Conservation (phyloP, 37 sponge, comb jelly and placozoan species). For the Haliclona indistincta region DNA sequence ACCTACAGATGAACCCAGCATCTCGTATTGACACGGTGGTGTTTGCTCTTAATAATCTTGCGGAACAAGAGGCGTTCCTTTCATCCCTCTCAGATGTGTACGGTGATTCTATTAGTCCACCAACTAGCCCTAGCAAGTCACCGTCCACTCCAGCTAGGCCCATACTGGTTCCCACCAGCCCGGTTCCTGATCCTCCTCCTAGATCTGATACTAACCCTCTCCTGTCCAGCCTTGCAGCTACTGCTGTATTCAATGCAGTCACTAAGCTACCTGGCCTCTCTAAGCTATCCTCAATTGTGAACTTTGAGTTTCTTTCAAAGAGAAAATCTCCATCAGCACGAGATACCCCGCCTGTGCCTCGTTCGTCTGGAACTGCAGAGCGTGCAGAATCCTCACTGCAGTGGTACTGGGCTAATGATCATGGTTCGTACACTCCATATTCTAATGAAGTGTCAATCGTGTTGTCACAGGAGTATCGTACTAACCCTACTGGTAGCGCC, state of each 20-base stretch:
- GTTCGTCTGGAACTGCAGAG: background rate
- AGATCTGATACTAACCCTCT: no score
- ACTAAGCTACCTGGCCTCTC: slow-evolving; percentile 8
- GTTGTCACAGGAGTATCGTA: slow-evolving; percentile 16
- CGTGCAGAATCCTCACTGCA: background rate
- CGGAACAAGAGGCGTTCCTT: no score
- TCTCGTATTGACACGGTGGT: no score
- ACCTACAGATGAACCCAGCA: no score
- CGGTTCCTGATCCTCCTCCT: no score
- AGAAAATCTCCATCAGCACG: background rate
- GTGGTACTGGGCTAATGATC: slow-evolving; percentile 64
- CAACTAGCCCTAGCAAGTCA: no score
- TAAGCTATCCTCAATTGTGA: slow-evolving; percentile 31
- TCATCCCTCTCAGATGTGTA: no score
- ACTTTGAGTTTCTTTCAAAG: background rate
- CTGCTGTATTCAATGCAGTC: slow-evolving; percentile 19
- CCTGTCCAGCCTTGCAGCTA: no score
- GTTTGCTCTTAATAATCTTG: no score
- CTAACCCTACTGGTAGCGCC: slow-evolving; percentile 19
- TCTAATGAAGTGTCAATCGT: background rate
- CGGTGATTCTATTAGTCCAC: no score
- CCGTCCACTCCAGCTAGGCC: no score
- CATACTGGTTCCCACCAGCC: no score
- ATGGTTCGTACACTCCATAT: slow-evolving; percentile 42
- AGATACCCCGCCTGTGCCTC: background rate